phyloP scores from a whole-genome alignment of 2,888 invertebrate species.

The Polylopha cassiicola region DNA sequence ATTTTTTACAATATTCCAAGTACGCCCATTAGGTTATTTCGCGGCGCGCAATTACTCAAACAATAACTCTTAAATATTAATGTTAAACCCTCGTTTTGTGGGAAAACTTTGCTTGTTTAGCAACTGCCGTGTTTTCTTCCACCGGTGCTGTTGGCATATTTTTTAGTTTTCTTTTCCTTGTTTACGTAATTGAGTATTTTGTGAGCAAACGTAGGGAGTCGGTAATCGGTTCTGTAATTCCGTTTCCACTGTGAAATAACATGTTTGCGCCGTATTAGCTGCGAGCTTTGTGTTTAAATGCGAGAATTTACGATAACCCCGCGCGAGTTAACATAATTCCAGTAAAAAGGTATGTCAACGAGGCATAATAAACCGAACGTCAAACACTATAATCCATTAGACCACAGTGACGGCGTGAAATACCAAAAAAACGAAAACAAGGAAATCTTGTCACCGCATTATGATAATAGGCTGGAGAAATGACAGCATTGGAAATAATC shows the following conservation, averaged over 20 bases:
- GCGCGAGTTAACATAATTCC: conserved; percentile 36
- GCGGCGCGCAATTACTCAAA: conserved; percentile 66
- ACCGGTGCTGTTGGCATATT: conserved; percentile 42
- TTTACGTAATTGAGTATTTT: conserved; percentile 67
- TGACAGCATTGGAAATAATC: conserved; percentile 71
- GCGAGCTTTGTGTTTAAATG: conserved; percentile 35
- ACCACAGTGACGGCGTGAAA: conserved; percentile 59
- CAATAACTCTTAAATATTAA: conserved; percentile 67
- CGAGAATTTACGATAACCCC: conserved; percentile 30
- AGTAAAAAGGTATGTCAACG: conserved; percentile 35
- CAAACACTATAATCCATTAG: conserved; percentile 38
- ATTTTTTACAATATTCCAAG: conserved; percentile 54
- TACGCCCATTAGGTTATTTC: conserved; percentile 59
- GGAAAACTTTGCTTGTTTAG: conserved; percentile 67
- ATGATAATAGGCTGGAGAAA: conserved; percentile 67
- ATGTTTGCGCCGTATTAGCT: conserved; percentile 27
- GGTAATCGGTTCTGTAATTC: conserved; percentile 58
- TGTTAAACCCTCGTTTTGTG: conserved; percentile 59
- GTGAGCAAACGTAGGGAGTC: conserved; percentile 55
- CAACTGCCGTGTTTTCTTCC: conserved; percentile 65
- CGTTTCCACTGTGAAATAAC: conserved; percentile 44
- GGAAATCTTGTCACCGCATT: conserved; percentile 64
- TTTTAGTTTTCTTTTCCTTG: conserved; percentile 54
- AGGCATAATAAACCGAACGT: conserved; percentile 28
- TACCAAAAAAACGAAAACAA: conserved; percentile 50